These are phyloP conservation scores for Chorisops tibialis DNA, from an alignment of 2,888 invertebrate species.

Conservation along the genomic window DNA sequence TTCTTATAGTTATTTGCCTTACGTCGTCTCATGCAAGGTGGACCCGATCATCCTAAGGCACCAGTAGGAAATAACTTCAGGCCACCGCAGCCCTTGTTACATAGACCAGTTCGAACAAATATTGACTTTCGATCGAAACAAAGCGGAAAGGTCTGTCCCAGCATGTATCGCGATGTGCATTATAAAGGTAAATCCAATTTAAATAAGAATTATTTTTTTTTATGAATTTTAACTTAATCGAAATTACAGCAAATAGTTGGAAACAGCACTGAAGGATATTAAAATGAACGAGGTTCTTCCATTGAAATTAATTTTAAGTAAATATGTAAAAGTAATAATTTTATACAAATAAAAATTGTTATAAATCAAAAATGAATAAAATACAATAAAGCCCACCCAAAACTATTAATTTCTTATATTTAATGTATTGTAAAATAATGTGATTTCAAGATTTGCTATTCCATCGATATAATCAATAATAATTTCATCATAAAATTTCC, in stretches of 20 bases:
- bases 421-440: no score
- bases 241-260: conserved; percentile 76
- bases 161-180: conserved; percentile 89
- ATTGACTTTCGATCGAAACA: conserved; percentile 89
- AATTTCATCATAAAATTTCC: no score
- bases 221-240: background rate
- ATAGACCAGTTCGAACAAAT: conserved; percentile 92
- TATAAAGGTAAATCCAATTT: conserved; percentile 68
- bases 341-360: no score
- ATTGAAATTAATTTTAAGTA: conserved; percentile 9
- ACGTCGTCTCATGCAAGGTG: conserved; percentile 84
- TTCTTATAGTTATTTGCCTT: conserved; percentile 72
- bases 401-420: no score
- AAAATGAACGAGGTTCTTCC: conserved; percentile 24
- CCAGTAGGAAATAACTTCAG: conserved; percentile 93
- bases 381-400: no score
- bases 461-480: no score
- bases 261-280: conserved; percentile 64
- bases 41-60: conserved; percentile 79
- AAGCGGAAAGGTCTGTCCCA: conserved; percentile 81
- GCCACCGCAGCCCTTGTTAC: conserved; percentile 88
- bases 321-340: background rate
- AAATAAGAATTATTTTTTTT: background rate
- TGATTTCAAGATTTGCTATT: no score
- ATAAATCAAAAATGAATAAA: no score